Conservation (phyloP, 2,797 vertebrate species). For the Pipistrellus pygmaeus region DNA sequence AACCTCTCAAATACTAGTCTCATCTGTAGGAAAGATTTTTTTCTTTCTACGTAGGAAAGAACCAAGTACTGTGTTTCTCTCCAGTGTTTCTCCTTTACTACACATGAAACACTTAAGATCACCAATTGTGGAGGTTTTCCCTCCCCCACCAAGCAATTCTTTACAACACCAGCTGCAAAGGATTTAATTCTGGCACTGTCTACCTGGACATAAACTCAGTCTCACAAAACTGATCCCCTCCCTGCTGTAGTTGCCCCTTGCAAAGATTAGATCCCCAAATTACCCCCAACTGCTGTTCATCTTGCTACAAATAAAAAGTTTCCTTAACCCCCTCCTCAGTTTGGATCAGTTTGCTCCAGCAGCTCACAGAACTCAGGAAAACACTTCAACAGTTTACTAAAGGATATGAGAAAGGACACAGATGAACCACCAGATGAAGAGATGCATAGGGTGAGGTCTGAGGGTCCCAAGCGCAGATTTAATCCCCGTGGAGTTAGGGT, state of each 20-base stretch:
- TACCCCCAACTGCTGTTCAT: not conserved
- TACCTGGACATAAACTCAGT: not conserved
- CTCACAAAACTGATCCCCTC: not conserved
- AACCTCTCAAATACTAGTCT: not conserved
- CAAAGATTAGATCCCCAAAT: not conserved
- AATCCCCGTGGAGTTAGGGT: not conserved
- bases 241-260: not conserved
- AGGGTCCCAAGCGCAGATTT: not conserved
- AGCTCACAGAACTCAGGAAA: not conserved
- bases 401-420: not conserved
- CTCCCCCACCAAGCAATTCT: not conserved
- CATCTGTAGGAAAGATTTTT: not conserved
- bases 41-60: not conserved
- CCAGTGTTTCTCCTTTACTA: not conserved
- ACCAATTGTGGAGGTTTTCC: not conserved
- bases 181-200: not conserved
- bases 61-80: not conserved
- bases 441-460: too few relatives aligned
- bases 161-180: too few relatives aligned
- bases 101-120: not conserved
- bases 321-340: not conserved
- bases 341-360: not conserved
- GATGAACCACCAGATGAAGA: not conserved
- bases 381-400: not conserved
- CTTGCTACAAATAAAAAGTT: not conserved